Conservation (phyloP, 2,888 invertebrate species). For the Calameuta idolon region DNA sequence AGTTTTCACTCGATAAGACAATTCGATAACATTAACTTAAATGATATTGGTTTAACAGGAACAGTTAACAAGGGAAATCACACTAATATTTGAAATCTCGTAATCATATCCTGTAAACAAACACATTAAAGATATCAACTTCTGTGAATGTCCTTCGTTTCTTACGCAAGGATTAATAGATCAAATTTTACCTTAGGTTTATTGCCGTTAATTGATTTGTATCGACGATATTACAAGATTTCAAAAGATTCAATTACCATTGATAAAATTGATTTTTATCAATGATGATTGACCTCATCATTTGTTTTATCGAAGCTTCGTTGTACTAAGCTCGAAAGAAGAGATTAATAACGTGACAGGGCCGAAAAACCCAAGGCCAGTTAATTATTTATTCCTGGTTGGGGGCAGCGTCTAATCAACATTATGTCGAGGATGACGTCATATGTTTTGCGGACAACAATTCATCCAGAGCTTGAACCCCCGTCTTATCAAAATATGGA, state of each 20-base stretch:
- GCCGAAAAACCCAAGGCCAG: constrained; percentile 4
- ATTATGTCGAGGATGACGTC: neutral
- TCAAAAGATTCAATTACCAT: no score
- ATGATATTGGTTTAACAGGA: neutral
- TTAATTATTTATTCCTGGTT: constrained; percentile 24
- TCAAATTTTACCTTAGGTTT: no score
- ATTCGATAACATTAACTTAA: neutral
- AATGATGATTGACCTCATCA: neutral
- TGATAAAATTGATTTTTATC: no score
- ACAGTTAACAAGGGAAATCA: no score
- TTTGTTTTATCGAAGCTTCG: neutral
- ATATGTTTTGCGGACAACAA: neutral
- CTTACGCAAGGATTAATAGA: no score
- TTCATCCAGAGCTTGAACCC: neutral
- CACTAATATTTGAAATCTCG: no score
- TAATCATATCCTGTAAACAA: no score
- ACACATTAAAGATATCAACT: no score
- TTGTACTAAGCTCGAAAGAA: neutral
- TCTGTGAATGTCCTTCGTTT: no score
- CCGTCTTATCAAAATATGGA: neutral
- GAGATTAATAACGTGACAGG: neutral
- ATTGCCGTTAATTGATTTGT: no score
- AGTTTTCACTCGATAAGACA: neutral
- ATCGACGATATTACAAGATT: no score
- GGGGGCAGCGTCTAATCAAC: constrained; percentile 17